Percentiles rank a stretch among this genome's conserved stretches.
Evolutionary conservation across 2,888 invertebrate species (phyloP).

Genomic region (Cosmia pyralina): DNA sequence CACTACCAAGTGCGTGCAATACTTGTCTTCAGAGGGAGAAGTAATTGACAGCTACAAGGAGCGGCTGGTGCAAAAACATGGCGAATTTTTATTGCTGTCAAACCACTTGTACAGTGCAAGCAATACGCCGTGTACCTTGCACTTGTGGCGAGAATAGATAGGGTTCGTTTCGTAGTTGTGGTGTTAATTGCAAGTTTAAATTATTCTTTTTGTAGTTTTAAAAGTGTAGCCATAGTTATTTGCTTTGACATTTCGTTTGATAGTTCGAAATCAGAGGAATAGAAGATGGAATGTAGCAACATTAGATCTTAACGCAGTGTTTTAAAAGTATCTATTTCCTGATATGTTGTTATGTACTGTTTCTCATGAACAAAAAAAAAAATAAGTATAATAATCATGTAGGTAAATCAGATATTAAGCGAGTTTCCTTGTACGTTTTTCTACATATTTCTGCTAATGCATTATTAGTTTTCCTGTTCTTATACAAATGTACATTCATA

Average conservation of each 20-base stretch:
- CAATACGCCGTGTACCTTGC: conserved; percentile 40
- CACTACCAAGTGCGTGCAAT: conserved; percentile 76
- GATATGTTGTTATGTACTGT: no score
- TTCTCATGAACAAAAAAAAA: background rate
- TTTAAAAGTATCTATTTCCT: background rate
- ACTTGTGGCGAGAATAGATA: conserved; percentile 38
- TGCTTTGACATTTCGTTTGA: background rate
- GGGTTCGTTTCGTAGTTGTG: conserved; percentile 33
- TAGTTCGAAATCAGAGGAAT: background rate
- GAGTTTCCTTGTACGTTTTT: background rate
- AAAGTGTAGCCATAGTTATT: background rate
- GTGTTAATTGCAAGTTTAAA: conserved; percentile 45
- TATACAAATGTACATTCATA: background rate
- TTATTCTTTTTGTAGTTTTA: conserved; percentile 20
- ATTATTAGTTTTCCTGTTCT: background rate
- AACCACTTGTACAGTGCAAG: conserved; percentile 74
- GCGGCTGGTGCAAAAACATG: conserved; percentile 86
- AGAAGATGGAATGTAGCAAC: background rate
- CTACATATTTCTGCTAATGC: background rate
- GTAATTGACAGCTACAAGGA: conserved; percentile 86
- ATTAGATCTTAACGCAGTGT: background rate
- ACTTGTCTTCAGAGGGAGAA: conserved; percentile 79
- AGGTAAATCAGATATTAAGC: background rate
- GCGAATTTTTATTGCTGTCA: conserved; percentile 85
- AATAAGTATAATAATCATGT: background rate